These are phyloP conservation scores for Drosophila robusta DNA, from an alignment of 2,888 invertebrate species.

Conservation along the genomic window DNA sequence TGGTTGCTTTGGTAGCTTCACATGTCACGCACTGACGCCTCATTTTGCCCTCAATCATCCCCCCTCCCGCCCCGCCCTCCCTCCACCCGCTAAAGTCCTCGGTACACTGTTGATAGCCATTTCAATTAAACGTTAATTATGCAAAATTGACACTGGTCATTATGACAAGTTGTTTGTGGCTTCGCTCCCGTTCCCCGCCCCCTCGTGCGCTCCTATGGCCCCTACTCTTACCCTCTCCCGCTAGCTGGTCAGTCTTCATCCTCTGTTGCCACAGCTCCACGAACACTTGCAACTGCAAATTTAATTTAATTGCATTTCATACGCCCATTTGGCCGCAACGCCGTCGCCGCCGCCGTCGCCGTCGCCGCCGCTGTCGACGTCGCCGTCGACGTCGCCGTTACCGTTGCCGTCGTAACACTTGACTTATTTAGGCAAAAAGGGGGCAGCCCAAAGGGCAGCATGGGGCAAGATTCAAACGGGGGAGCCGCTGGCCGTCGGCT, in stretches of 20 bases:
- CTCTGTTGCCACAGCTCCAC: constrained; percentile 41
- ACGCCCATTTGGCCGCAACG: constrained; percentile 77
- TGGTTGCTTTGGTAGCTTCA: not conserved
- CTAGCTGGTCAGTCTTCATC: constrained; percentile 6
- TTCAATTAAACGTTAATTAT: constrained; percentile 76
- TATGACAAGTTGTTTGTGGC: constrained; percentile 65
- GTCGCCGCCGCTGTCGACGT: constrained; percentile 25
- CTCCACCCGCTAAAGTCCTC: not conserved
- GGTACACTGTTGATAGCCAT: constrained; percentile 38
- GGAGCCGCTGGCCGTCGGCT: constrained; percentile 21
- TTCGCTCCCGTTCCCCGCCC: not conserved
- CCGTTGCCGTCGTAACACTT: constrained; percentile 64
- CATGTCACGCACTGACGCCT: constrained; percentile 60
- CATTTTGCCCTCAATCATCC: not conserved
- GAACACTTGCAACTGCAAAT: constrained; percentile 73
- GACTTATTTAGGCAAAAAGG: constrained; percentile 69
- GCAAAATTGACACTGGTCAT: constrained; percentile 74
- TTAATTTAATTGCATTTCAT: constrained; percentile 80
- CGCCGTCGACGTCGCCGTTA: constrained; percentile 1
- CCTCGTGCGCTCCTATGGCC: not conserved
- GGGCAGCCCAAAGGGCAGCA: not conserved
- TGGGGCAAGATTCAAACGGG: constrained; percentile 2
- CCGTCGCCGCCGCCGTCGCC: constrained; percentile 28
- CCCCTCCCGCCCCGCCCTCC: not conserved
- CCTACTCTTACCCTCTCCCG: not conserved